Percentiles rank a stretch among this genome's conserved stretches.
Conservation (phyloP, 2,113 vertebrate genomes). For the Cairina moschata region DNA sequence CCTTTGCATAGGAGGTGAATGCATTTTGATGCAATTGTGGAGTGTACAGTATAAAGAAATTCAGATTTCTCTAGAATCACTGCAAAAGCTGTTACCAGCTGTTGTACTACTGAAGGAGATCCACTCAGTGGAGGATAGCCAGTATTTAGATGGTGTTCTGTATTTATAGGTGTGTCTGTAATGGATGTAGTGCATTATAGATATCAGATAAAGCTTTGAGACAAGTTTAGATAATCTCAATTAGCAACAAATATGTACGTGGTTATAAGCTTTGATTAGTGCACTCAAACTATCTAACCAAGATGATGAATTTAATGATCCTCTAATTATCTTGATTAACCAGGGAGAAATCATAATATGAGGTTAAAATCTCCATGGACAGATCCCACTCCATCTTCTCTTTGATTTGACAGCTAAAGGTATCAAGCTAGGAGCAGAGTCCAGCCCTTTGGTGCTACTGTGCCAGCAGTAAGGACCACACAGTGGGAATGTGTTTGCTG, state of each 20-base stretch:
- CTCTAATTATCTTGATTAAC: not conserved
- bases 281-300: not conserved
- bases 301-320: not conserved
- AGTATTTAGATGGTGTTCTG: not conserved
- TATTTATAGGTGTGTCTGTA: not conserved
- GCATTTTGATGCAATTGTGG: not conserved
- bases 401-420: not conserved
- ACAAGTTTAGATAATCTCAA: not conserved
- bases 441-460: not conserved
- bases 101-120: not conserved
- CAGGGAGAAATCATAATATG: not conserved
- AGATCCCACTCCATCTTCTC: not conserved
- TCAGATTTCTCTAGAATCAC: not conserved
- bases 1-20: rapidly evolving
- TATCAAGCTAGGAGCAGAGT: no score
- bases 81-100: not conserved
- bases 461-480: not conserved
- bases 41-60: not conserved
- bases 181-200: not conserved
- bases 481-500: not conserved
- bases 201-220: not conserved
- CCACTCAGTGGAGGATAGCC: not conserved
- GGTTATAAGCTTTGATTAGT: not conserved
- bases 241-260: not conserved
- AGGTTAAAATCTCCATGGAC: not conserved